phyloP scores from a whole-genome alignment of 2,888 invertebrate genomes.

The Ashinkailepas kermadecensis region DNA sequence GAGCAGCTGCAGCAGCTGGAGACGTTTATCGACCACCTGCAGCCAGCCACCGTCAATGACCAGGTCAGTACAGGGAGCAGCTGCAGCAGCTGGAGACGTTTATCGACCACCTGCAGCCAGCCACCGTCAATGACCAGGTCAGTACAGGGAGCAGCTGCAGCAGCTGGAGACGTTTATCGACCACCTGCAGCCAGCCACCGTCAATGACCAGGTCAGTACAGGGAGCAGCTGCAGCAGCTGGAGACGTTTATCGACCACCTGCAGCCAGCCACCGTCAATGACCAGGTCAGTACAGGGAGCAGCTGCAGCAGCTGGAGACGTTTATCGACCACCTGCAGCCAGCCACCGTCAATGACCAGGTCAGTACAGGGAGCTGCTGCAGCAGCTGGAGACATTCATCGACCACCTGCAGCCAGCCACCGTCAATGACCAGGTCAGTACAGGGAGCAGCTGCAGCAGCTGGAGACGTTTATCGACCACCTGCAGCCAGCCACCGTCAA shows the following conservation, averaged over 20 bases:
- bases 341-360: conserved; percentile 76
- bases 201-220: conserved; percentile 73
- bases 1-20: conserved; percentile 87
- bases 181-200: conserved; percentile 51
- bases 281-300: conserved; percentile 58
- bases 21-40: conserved; percentile 60
- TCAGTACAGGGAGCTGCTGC: conserved; percentile 57
- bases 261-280: conserved; percentile 64
- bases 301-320: conserved; percentile 86
- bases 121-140: conserved; percentile 76
- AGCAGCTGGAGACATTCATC: conserved; percentile 81
- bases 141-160: conserved; percentile 62
- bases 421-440: conserved; percentile 73
- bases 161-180: conserved; percentile 78
- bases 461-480: conserved; percentile 70
- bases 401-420: conserved; percentile 51
- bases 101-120: conserved; percentile 51
- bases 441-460: conserved; percentile 73
- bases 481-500: conserved; percentile 61
- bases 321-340: conserved; percentile 58
- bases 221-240: conserved; percentile 76
- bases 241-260: conserved; percentile 67
- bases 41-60: conserved; percentile 67
- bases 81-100: conserved; percentile 90
- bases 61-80: conserved; percentile 58